Evolutionary conservation across 2,113 vertebrate species (phyloP), one percentile per base, ranked within the genome.

Genomic region (Nothobranchius furzeri): DNA sequence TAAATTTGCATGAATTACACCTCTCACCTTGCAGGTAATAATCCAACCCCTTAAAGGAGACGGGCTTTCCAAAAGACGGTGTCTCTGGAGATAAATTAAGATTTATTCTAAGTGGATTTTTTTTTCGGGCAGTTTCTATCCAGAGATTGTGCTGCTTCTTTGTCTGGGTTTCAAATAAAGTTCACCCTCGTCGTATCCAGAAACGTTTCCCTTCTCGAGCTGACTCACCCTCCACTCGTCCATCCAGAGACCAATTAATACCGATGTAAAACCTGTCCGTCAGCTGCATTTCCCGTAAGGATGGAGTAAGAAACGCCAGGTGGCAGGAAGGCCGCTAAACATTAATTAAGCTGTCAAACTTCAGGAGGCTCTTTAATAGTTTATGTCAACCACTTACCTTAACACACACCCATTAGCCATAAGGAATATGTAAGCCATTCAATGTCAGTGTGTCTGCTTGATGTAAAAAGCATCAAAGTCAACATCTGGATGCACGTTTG

Each of bases 281-380:
- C 43, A 66, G 42, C 55, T 35, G 64, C 40, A 55, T 62, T 67
- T 79, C 75, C 60, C 65, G 70, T 60, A 54, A 78, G 75, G 64
- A 73, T 45, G 13, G 15, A 79, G 64, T 10, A 51, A 57, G 57
- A 75, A 75, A 75, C 73, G 64, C 42, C 85, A 77, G 73, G 72
- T 75, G 85, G 67, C 71, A 67, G 53, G 11, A 42, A 43, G 53
- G 63, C 58, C 36, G 49, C 57, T 59, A 52, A 42, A 66, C 66
- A 81, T 83, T 83, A 78, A 79, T 84, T 73, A 76, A 73, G 48
- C 70, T 77, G 81, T 67, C 79, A 84, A 74, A 82, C 48, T 47
- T 65, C 30, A 59, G 64, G 60, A 83, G 66, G 46, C 11, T 24
- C 52, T 42, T 68, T 78, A 69, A 51, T 71, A 71, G 58, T 74